Base-by-base conservation (phyloP, 2,888 invertebrate species). In the Dorcus hopei region DNA sequence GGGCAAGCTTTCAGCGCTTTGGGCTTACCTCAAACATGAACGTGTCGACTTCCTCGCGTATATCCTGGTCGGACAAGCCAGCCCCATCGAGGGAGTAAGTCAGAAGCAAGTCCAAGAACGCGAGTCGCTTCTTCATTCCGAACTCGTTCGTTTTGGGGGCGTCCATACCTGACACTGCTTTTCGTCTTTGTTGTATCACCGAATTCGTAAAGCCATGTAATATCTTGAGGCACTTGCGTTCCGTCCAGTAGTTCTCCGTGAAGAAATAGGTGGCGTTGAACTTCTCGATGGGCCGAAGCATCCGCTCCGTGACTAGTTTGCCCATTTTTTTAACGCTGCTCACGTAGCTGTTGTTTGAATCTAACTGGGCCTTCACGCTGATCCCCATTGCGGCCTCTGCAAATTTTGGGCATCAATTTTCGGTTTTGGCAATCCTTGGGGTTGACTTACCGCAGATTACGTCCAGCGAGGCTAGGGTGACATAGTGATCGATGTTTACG, bases 381-480 rank as follows among this genome's bases (percentile, higher is more conserved):
- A 86, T 83, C 0, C 93, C 94, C 93, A 94, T 94, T 8, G 93
- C 89, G 5, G 91, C 87, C 79, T 93, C 93, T 90, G 79, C 50
- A 81, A 73, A 26, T 6, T 4, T 42, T 6, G 26, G 1, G 26
- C 26, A 4, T 7, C 26, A 7, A 19, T 33, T 33, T 33, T 6
- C 3, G 6, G 26, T 5, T 5, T 5, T 33, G 26, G 1, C 7
- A 33, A 33, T 9, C 7, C 7, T 41, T 11, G 14, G 7, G 26
- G 26, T 7, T 7, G 5, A 11, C 68, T 69, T 64, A 74, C 74
- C 72, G 62, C 73, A 72, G 57, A 73, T 73, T 51, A 74, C 66
- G 60, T 73, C 73, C 49, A 74, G 57, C 9, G 70, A 67, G 52
- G 70, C 71, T 26, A 62, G 65, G 7, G 72, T 71, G 19, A 74